A percentile compares a stretch with the other conserved stretches of the same genome.
phyloP scores from a whole-genome alignment of 2,113 vertebrate genomes.

The Ibidorhyncha struthersii region DNA sequence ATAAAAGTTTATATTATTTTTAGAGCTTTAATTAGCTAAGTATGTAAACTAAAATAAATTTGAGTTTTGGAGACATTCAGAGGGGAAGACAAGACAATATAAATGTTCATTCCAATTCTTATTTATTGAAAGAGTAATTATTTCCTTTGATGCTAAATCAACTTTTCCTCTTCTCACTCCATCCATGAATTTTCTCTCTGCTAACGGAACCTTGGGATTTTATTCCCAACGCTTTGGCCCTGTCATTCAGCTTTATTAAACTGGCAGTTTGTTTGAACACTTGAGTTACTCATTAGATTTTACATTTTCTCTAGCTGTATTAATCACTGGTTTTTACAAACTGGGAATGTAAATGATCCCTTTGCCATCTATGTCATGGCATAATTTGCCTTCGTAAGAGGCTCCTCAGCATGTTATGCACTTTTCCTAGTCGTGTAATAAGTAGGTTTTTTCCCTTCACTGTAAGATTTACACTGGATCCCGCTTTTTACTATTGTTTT shows the following conservation, averaged over 20 bases:
- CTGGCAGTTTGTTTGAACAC: slow-evolving; percentile 24
- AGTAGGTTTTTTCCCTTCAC: not conserved
- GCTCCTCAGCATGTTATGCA: not conserved
- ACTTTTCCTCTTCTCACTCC: not conserved
- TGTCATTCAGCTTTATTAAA: slow-evolving; percentile 27
- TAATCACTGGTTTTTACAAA: slow-evolving; percentile 27
- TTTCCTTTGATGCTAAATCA: slow-evolving; percentile 42
- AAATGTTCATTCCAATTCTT: slow-evolving; percentile 5
- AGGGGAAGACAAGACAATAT: not conserved
- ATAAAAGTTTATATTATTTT: slow-evolving; percentile 50
- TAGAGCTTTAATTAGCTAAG: slow-evolving; percentile 53
- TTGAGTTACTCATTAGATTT: slow-evolving; percentile 45
- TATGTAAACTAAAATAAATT: slow-evolving; percentile 36
- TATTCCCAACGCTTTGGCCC: slow-evolving; percentile 1
- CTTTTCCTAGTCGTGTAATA: not conserved
- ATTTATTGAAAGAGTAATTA: slow-evolving; percentile 46
- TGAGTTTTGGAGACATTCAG: not conserved
- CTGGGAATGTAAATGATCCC: slow-evolving; percentile 26
- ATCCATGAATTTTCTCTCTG: slow-evolving; percentile 21
- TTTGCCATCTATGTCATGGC: not conserved
- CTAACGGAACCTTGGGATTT: slow-evolving; percentile 7
- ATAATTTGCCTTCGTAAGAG: slow-evolving; percentile 9
- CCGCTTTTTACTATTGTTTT: not conserved
- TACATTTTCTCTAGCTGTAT: slow-evolving; percentile 43
- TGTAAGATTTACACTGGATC: not conserved